These are phyloP conservation scores for Marisa cornuarietis DNA, from an alignment of 1,140 invertebrate genomes.

Conservation along the genomic window DNA sequence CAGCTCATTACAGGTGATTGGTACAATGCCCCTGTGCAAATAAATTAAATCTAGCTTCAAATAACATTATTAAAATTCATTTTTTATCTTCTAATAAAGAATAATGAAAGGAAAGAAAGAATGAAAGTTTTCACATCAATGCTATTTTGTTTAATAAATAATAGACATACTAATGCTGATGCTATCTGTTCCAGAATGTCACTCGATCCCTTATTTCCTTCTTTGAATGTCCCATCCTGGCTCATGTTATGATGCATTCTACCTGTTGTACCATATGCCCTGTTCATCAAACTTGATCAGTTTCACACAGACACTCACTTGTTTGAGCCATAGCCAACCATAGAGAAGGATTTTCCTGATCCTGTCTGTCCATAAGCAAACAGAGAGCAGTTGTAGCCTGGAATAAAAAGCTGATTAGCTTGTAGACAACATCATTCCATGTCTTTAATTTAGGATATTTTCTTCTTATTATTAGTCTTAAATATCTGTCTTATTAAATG, in stretches of 20 bases:
- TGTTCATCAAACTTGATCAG: not conserved
- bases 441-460: not conserved
- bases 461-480: too few relatives aligned
- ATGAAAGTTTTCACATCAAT: not conserved
- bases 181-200: too few relatives aligned
- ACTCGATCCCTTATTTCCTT: too few relatives aligned
- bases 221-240: too few relatives aligned
- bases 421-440: not conserved
- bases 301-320: constrained; percentile 46
- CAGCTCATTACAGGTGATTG: constrained; percentile 66
- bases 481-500: too few relatives aligned
- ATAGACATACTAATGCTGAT: not conserved
- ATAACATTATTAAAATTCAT: not conserved
- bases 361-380: constrained; percentile 77
- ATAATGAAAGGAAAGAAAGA: not conserved
- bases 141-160: not conserved
- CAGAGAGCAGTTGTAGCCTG: constrained; percentile 73
- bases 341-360: constrained; percentile 74
- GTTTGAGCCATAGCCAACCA: constrained; percentile 77
- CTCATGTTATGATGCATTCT: not conserved
- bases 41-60: constrained; percentile 53
- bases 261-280: not conserved
- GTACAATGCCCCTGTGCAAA: constrained; percentile 62
- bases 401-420: constrained; percentile 11
- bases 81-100: not conserved